Conservation (phyloP, 2,888 invertebrate species). For the Nasonovia ribisnigri region DNA sequence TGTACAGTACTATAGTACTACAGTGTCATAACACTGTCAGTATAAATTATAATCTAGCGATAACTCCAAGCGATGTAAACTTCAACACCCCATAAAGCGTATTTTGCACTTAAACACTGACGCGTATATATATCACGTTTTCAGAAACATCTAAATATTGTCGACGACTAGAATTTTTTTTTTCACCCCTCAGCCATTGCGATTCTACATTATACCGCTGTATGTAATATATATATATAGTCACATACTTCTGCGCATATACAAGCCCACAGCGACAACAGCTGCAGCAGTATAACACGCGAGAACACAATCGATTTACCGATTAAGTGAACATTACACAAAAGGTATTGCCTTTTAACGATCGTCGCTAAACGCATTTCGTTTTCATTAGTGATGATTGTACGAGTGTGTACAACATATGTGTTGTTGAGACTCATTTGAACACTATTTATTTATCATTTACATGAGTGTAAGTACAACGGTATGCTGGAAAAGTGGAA, state of each 20-base stretch:
- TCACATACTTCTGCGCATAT: background rate
- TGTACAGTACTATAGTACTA: background rate
- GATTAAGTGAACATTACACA: background rate
- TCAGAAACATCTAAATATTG: background rate
- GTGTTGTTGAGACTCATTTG: background rate
- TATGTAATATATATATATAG: background rate
- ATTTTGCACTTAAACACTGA: background rate
- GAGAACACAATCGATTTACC: background rate
- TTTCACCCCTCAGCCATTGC: background rate
- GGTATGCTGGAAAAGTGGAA: background rate
- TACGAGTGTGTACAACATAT: background rate
- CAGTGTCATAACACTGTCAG: background rate
- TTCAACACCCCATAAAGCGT: background rate
- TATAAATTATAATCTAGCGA: slow-evolving; percentile 3
- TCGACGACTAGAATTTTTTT: background rate
- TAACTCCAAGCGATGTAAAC: background rate
- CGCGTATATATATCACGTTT: background rate
- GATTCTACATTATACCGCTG: background rate
- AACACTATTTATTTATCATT: background rate
- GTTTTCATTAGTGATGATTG: background rate
- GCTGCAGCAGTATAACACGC: background rate
- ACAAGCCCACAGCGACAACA: background rate
- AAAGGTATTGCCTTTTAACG: background rate
- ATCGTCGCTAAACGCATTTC: background rate
- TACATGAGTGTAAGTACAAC: background rate